A percentile compares a stretch with the other conserved stretches of the same genome.
Evolutionary conservation across 2,797 vertebrate species (phyloP).

Genomic region (Halcyon badia): DNA sequence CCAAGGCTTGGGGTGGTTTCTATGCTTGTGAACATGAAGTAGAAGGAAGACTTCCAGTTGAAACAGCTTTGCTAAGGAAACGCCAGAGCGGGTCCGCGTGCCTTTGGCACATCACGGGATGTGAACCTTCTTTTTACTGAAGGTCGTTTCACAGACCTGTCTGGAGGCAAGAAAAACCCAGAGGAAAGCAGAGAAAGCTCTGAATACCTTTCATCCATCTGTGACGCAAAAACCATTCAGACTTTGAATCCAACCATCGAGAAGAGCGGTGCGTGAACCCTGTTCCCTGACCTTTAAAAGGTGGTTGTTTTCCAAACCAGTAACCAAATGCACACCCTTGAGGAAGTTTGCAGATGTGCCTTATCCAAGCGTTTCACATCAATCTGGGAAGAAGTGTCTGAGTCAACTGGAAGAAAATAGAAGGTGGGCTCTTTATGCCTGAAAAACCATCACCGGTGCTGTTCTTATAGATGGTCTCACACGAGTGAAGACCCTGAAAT

Average conservation of each 20-base stretch:
- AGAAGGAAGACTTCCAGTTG: constrained; percentile 28
- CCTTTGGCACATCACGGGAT: not conserved
- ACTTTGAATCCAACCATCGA: not conserved
- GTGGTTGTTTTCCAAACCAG: not conserved
- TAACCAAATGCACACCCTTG: not conserved
- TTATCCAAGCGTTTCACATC: not conserved
- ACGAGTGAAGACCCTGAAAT: fast-evolving
- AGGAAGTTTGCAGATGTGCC: not conserved
- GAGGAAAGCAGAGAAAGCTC: not conserved
- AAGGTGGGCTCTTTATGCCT: not conserved
- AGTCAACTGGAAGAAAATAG: not conserved
- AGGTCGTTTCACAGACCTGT: not conserved
- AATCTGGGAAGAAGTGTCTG: not conserved
- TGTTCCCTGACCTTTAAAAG: not conserved
- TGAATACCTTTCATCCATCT: not conserved
- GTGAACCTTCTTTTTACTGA: not conserved
- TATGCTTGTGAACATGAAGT: not conserved
- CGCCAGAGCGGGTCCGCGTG: fast-evolving
- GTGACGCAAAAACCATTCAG: not conserved
- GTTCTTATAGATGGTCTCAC: fast-evolving
- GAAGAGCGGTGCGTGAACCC: not conserved
- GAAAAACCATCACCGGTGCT: not conserved
- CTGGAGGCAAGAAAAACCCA: not conserved
- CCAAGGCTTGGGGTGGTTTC: not conserved
- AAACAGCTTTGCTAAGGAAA: not conserved